These are phyloP conservation scores for Drosophila peninsularis DNA, from an alignment of 2,888 invertebrate species.

Conservation along the genomic window DNA sequence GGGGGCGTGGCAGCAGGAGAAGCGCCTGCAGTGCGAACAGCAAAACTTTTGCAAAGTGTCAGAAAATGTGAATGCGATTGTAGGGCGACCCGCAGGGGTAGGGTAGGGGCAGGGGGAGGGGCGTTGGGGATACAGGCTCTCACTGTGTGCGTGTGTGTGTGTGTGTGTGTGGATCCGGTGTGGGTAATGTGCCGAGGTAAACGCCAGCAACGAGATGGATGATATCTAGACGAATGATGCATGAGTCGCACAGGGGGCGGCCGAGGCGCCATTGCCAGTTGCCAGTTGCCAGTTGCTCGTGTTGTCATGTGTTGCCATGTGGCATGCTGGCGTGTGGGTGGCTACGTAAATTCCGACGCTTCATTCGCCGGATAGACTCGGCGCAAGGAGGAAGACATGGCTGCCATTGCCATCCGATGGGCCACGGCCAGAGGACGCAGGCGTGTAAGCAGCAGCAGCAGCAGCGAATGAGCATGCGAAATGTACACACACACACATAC, in stretches of 20 bases:
- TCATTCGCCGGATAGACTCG: constrained; percentile 74
- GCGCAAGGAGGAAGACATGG: constrained; percentile 50
- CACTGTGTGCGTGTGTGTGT: neutral
- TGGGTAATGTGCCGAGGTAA: constrained; percentile 77
- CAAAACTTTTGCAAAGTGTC: constrained; percentile 81
- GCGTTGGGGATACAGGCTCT: neutral
- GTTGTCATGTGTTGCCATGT: constrained; percentile 45
- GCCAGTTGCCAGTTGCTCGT: constrained; percentile 21
- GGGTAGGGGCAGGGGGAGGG: neutral
- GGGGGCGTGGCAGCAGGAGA: constrained; percentile 33
- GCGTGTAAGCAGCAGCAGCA: constrained; percentile 58
- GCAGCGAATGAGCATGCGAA: constrained; percentile 71
- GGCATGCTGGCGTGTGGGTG: constrained; percentile 23
- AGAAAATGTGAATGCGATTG: constrained; percentile 81
- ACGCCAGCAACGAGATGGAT: constrained; percentile 79
- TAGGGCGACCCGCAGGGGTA: constrained; percentile 22
- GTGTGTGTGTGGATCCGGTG: constrained; percentile 37
- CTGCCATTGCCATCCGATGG: constrained; percentile 52
- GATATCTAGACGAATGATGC: constrained; percentile 82
- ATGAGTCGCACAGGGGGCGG: constrained; percentile 76
- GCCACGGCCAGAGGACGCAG: constrained; percentile 47
- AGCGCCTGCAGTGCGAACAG: constrained; percentile 80
- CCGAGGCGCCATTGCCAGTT: constrained; percentile 22
- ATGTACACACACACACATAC: constrained; percentile 41
- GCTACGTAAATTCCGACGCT: constrained; percentile 72